These are phyloP conservation scores for Napeogenes inachia DNA, from an alignment of 2,888 invertebrate genomes.

Conservation along the genomic window DNA sequence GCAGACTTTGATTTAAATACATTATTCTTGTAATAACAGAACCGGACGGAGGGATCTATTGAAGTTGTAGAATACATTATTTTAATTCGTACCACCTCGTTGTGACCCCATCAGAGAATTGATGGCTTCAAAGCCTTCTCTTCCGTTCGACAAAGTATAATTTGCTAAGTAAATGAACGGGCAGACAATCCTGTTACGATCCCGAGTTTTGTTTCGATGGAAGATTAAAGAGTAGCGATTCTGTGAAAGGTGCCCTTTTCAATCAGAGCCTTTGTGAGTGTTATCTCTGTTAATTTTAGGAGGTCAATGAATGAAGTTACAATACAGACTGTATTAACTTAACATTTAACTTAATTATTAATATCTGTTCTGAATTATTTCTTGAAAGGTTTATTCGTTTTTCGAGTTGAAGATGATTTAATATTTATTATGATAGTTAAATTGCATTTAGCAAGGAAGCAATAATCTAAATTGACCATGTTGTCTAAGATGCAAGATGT, in stretches of 20 bases:
- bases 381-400: conserved; percentile 33
- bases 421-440: conserved; percentile 17
- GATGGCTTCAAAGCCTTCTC: conserved; percentile 77
- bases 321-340: conserved; percentile 38
- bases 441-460: conserved; percentile 37
- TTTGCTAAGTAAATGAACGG: conserved; percentile 77
- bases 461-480: conserved; percentile 73
- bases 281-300: conserved; percentile 71
- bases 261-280: conserved; percentile 60
- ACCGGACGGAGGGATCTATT: conserved; percentile 73
- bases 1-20: conserved; percentile 75
- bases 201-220: conserved; percentile 72
- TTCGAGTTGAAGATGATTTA: conserved; percentile 9
- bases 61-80: conserved; percentile 77
- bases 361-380: conserved; percentile 53
- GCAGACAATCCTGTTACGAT: conserved; percentile 74
- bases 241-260: conserved; percentile 65
- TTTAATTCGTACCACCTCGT: conserved; percentile 76
- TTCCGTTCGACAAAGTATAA: conserved; percentile 77
- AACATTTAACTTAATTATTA: conserved; percentile 52
- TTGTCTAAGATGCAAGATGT: conserved; percentile 53
- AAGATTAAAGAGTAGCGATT: conserved; percentile 73
- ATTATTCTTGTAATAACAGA: conserved; percentile 75
- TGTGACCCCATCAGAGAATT: conserved; percentile 74
- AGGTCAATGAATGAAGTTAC: conserved; percentile 70